A percentile compares a stretch with the other conserved stretches of the same genome.
Evolutionary conservation across 2,888 invertebrate genomes (phyloP).

Genomic region (Petrolisthes manimaculis): DNA sequence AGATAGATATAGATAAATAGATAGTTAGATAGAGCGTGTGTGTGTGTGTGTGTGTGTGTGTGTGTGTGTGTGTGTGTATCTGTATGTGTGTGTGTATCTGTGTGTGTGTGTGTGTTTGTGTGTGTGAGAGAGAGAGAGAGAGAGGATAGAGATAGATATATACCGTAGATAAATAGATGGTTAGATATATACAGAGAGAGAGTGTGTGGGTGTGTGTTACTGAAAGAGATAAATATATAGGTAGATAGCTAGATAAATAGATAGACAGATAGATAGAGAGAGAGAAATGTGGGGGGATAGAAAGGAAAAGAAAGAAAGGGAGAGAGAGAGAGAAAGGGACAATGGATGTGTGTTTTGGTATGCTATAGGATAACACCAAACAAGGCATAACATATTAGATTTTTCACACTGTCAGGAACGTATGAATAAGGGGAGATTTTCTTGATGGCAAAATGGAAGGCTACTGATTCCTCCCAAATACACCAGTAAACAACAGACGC

Average conservation of each 20-base stretch:
- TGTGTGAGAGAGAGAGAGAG: neutral
- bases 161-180: no score
- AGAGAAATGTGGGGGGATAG: neutral
- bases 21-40: neutral
- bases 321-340: neutral
- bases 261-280: neutral
- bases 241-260: no score
- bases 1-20: neutral
- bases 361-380: no score
- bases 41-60: neutral
- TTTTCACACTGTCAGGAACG: no score
- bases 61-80: neutral
- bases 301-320: neutral
- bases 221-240: neutral
- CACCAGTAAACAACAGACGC: no score
- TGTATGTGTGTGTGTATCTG: neutral
- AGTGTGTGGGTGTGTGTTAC: neutral
- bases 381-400: no score
- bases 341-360: no score
- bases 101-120: neutral
- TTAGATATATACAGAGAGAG: neutral
- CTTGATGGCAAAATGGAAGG: no score
- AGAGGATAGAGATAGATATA: no score
- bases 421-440: no score
- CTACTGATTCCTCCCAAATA: no score